A percentile compares a stretch with the other conserved stretches of the same genome.
Conservation (phyloP, 2,888 invertebrate genomes). For the Philonicus albiceps region DNA sequence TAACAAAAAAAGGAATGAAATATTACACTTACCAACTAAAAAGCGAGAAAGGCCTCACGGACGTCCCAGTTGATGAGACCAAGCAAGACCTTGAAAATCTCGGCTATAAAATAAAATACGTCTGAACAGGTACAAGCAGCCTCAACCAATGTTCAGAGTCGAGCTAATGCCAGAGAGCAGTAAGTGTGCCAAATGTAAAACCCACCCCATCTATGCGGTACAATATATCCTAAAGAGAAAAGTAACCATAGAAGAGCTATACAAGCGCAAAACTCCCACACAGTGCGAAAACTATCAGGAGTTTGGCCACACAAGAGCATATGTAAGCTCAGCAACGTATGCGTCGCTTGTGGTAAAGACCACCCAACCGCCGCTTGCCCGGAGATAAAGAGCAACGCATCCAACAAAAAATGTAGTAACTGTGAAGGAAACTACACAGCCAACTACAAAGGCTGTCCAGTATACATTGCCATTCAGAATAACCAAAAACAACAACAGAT, state of each 20-base stretch:
- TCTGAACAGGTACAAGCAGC: background rate
- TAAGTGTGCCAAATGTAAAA: background rate
- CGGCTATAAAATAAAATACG: background rate
- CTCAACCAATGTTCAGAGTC: background rate
- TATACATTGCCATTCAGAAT: too few relatives aligned
- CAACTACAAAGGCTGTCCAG: too few relatives aligned
- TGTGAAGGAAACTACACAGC: background rate
- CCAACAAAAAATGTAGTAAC: background rate
- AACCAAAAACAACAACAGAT: background rate
- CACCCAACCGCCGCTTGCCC: background rate
- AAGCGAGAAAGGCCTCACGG: background rate
- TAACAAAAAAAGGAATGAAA: background rate
- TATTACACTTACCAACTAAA: background rate
- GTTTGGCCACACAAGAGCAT: background rate
- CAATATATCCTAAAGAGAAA: background rate
- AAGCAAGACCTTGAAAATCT: background rate
- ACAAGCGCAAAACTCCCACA: background rate
- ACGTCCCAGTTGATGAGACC: background rate
- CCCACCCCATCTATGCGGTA: background rate
- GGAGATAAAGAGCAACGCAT: background rate
- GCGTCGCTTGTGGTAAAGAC: background rate
- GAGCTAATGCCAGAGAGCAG: background rate
- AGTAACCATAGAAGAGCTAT: background rate
- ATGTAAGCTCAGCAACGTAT: background rate
- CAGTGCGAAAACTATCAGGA: conserved; percentile 5